A percentile compares a stretch with the other conserved stretches of the same genome.
Evolutionary conservation across 2,888 invertebrate species (phyloP).

Genomic region (Cartodere bifasciata): DNA sequence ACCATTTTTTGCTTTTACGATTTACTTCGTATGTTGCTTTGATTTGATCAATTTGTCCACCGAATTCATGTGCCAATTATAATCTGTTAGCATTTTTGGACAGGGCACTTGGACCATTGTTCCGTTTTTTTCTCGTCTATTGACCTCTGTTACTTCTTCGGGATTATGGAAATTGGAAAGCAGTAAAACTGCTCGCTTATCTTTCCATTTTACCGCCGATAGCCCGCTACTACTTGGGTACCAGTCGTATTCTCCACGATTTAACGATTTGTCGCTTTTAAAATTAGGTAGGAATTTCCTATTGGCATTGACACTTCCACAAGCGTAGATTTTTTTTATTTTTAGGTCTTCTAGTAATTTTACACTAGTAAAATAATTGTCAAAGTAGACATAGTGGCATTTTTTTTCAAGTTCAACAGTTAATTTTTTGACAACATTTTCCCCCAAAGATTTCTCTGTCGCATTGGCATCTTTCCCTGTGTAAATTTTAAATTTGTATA

Average conservation of each 20-base stretch:
- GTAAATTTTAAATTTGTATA: slow-evolving; percentile 19
- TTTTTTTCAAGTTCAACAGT: slow-evolving; percentile 11
- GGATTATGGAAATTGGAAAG: slow-evolving; percentile 19
- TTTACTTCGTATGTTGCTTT: slow-evolving; percentile 22
- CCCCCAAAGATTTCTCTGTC: slow-evolving; percentile 15
- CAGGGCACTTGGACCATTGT: slow-evolving; percentile 6
- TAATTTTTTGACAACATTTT: slow-evolving; percentile 18
- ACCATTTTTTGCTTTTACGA: slow-evolving; percentile 25
- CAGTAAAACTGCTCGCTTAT: slow-evolving; percentile 17
- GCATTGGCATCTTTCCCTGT: slow-evolving; percentile 19
- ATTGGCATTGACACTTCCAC: slow-evolving; percentile 11
- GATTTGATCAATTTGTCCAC: slow-evolving; percentile 19
- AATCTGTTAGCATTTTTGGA: slow-evolving; percentile 7
- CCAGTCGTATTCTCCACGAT: slow-evolving; percentile 14
- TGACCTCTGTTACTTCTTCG: slow-evolving; percentile 10
- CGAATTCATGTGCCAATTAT: slow-evolving; percentile 11
- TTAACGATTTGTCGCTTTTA: slow-evolving; percentile 14
- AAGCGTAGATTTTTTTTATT: slow-evolving; percentile 11
- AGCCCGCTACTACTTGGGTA: slow-evolving; percentile 13
- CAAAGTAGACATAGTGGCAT: slow-evolving; percentile 16
- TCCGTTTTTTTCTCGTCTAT: slow-evolving; percentile 8
- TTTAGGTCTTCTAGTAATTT: slow-evolving; percentile 12
- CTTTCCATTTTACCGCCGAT: slow-evolving; percentile 22
- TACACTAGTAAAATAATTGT: slow-evolving; percentile 22
- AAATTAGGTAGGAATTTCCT: slow-evolving; percentile 12